These are phyloP conservation scores for Valencia hispanica DNA, from an alignment of 2,797 vertebrate species.

Conservation along the genomic window DNA sequence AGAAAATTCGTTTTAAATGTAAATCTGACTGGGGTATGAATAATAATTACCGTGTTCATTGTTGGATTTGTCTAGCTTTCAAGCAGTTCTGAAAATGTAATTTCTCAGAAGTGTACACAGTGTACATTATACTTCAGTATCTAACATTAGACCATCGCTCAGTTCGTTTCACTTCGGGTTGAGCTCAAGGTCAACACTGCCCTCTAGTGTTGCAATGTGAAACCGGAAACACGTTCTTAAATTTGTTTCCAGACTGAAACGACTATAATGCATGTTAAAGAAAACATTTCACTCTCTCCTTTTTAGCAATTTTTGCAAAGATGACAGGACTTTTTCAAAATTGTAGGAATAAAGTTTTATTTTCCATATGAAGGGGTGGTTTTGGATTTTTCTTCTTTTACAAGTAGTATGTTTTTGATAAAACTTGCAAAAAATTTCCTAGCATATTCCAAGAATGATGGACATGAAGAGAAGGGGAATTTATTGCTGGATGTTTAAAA, in stretches of 20 bases:
- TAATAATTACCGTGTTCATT: too few relatives aligned
- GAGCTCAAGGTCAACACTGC: slow-evolving; percentile 16
- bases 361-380: slow-evolving; percentile 86
- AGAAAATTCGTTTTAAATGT: neutral
- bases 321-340: slow-evolving; percentile 78
- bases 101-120: neutral
- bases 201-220: slow-evolving; percentile 29
- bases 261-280: too few relatives aligned
- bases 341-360: slow-evolving; percentile 88
- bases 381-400: slow-evolving; percentile 84
- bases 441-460: slow-evolving; percentile 91
- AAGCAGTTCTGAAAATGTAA: neutral
- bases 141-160: neutral
- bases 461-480: slow-evolving; percentile 83
- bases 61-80: neutral
- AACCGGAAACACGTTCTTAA: neutral
- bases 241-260: neutral
- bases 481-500: slow-evolving; percentile 99
- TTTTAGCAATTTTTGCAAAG: slow-evolving; percentile 38
- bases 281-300: neutral
- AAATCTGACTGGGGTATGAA: neutral
- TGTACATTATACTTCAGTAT: neutral
- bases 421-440: slow-evolving; percentile 93
- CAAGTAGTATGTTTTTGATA: slow-evolving; percentile 88
- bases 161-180: neutral